A percentile compares a stretch with the other conserved stretches of the same genome.
These are phyloP conservation scores for Caiman crocodilus DNA, from an alignment of 2,797 vertebrate species.

Conservation along the genomic window DNA sequence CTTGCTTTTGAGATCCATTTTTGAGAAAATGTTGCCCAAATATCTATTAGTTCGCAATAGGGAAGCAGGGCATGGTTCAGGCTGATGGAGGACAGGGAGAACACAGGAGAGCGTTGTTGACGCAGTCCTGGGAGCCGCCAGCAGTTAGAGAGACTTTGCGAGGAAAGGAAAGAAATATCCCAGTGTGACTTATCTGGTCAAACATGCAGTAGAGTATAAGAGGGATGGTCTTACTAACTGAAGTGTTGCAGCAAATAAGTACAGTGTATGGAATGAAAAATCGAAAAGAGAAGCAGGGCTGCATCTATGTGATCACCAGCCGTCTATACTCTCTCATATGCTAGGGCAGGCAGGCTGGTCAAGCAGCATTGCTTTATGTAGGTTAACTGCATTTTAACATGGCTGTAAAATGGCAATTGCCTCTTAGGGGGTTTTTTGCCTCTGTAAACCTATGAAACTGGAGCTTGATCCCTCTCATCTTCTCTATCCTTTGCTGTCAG, in stretches of 20 bases:
- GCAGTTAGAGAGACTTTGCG: background rate
- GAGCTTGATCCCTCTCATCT: background rate
- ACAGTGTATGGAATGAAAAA: background rate
- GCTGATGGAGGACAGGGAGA: background rate
- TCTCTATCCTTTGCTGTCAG: background rate
- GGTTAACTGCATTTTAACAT: background rate
- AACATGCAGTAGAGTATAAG: background rate
- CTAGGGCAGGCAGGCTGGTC: background rate
- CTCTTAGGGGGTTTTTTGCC: background rate
- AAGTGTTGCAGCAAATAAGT: background rate
- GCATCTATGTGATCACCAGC: background rate
- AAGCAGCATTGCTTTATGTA: background rate
- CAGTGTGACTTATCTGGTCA: background rate
- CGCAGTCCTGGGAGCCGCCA: background rate
- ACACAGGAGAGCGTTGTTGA: background rate
- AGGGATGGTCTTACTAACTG: background rate
- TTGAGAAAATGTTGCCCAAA: too few relatives aligned
- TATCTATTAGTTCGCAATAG: background rate
- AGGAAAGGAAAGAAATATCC: background rate
- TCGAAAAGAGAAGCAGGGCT: background rate
- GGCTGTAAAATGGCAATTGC: background rate
- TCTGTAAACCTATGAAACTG: background rate
- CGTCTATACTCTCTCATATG: accelerated
- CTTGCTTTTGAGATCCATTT: background rate
- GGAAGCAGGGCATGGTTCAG: accelerated